Conservation (phyloP, 2,888 invertebrate genomes). For the Acrobasis consociella region DNA sequence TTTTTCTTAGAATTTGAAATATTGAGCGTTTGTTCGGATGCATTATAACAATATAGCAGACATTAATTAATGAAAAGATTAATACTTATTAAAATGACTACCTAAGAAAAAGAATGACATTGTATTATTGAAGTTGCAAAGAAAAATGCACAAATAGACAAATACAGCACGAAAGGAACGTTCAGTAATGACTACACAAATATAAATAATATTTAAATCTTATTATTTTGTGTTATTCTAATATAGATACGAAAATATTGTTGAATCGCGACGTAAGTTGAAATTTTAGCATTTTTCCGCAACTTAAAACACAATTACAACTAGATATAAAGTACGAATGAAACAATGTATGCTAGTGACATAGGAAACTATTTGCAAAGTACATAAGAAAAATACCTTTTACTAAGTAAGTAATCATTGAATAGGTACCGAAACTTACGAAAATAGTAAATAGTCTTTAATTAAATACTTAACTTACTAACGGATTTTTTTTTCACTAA, state of each 20-base stretch:
- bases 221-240: slow-evolving; percentile 12
- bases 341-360: slow-evolving; percentile 51
- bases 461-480: slow-evolving; percentile 74
- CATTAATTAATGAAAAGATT: slow-evolving; percentile 25
- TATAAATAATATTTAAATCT: slow-evolving; percentile 21
- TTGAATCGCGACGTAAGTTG: background rate
- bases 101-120: slow-evolving; percentile 9
- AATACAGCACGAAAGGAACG: slow-evolving; percentile 1
- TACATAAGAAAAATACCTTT: slow-evolving; percentile 22
- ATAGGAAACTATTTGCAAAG: slow-evolving; percentile 19
- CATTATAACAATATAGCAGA: slow-evolving; percentile 4
- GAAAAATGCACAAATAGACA: slow-evolving; percentile 8
- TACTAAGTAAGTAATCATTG: slow-evolving; percentile 34
- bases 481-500: slow-evolving; percentile 74
- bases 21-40: slow-evolving; percentile 44
- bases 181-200: slow-evolving; percentile 13
- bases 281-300: slow-evolving; percentile 32
- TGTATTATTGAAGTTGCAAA: slow-evolving; percentile 24
- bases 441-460: slow-evolving; percentile 53
- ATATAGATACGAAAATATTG: slow-evolving; percentile 2
- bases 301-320: slow-evolving; percentile 32
- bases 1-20: slow-evolving; percentile 37
- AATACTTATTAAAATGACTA: slow-evolving; percentile 20
- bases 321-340: slow-evolving; percentile 30
- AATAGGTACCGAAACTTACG: slow-evolving; percentile 35